phyloP scores from a whole-genome alignment of 2,797 vertebrate species.

The Hyperoplus lanceolatus region DNA sequence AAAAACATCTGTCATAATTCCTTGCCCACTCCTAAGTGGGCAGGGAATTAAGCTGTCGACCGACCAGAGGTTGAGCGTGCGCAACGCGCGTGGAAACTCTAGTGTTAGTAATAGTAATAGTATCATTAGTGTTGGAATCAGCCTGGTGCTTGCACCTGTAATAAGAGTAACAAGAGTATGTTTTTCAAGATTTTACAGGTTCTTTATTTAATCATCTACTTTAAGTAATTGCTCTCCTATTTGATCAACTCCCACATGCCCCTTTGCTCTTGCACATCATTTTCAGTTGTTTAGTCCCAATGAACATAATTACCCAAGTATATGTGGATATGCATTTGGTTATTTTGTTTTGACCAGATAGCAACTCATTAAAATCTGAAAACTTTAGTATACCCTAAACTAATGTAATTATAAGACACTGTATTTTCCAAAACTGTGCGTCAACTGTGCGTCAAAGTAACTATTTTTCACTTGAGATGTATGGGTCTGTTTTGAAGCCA shows the following conservation, averaged over 20 bases:
- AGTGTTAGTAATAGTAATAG: background rate
- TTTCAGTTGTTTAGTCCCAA: constrained; percentile 9
- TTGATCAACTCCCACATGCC: background rate
- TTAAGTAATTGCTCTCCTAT: background rate
- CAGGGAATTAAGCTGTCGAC: no score
- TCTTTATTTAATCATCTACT: constrained; percentile 15
- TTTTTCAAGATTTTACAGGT: background rate
- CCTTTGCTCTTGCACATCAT: constrained; percentile 8
- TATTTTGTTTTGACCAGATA: background rate
- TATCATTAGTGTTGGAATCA: background rate
- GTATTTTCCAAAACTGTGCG: no score
- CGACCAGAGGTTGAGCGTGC: no score
- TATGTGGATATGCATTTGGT: constrained; percentile 4
- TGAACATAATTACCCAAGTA: constrained; percentile 13
- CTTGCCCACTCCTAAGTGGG: no score
- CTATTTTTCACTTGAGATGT: background rate
- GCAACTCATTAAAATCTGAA: background rate
- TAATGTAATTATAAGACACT: background rate
- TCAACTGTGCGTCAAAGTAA: no score
- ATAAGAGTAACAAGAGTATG: background rate
- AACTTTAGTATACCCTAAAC: no score
- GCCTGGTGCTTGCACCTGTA: background rate
- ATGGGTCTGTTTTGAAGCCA: background rate
- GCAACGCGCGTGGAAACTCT: no score
- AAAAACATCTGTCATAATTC: no score